A percentile compares a stretch with the other conserved stretches of the same genome.
Evolutionary conservation across 2,797 vertebrate genomes (phyloP).

Genomic region (Cuniculus paca): DNA sequence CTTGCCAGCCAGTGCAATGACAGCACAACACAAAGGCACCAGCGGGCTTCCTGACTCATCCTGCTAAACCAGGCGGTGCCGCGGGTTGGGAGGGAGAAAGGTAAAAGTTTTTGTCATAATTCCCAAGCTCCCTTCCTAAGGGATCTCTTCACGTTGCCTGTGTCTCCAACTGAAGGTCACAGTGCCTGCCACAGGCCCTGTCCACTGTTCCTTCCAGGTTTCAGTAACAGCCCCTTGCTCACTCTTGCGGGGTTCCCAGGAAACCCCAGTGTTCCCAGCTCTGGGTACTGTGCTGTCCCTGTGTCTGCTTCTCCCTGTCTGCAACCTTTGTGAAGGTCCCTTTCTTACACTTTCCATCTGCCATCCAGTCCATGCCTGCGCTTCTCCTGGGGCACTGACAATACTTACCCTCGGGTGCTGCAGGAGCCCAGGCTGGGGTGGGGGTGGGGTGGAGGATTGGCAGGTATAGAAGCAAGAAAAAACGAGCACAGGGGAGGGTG

Average conservation of each 20-base stretch:
- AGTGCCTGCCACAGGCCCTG: not conserved
- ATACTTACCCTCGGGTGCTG: not conserved
- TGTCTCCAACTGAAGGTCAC: not conserved
- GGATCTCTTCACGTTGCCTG: not conserved
- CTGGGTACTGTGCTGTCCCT: not conserved
- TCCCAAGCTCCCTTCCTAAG: not conserved
- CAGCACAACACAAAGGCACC: not conserved
- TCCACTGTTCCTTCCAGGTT: not conserved
- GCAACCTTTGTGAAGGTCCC: not conserved
- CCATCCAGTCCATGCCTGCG: no score
- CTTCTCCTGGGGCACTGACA: not conserved
- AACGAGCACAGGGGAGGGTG: not conserved
- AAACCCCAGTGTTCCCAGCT: not conserved
- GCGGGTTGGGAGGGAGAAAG: not conserved
- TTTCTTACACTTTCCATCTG: not conserved
- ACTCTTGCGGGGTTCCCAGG: not conserved
- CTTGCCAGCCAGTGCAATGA: not conserved
- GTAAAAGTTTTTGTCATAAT: not conserved
- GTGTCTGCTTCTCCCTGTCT: not conserved
- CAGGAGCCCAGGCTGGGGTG: not conserved
- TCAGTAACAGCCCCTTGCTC: not conserved
- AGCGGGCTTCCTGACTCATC: not conserved
- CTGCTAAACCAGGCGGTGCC: no score
- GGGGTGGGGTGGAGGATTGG: not conserved
- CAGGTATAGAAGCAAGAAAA: not conserved